phyloP scores from a whole-genome alignment of 2,113 vertebrate species.

The Macroglossus sobrinus region DNA sequence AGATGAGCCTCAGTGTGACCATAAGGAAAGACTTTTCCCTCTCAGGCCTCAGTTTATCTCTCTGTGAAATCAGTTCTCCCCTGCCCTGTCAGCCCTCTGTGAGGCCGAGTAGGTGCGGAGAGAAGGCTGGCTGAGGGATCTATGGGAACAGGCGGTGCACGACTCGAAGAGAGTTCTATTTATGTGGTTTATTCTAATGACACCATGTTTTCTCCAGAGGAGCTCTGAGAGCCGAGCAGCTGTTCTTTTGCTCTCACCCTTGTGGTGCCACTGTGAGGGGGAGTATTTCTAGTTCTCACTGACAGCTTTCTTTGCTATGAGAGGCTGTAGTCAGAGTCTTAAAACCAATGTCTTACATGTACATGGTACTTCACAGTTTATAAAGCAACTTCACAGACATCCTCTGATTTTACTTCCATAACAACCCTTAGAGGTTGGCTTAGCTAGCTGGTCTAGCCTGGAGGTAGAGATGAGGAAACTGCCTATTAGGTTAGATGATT shows the following conservation, averaged over 20 bases:
- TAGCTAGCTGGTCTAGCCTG: no score
- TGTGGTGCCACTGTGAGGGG: background rate
- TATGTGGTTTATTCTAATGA: background rate
- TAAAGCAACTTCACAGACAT: background rate
- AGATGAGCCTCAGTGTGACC: background rate
- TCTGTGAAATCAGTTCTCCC: background rate
- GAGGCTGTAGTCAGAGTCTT: background rate
- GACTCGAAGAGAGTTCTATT: background rate
- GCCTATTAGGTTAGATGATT: background rate
- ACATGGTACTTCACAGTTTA: background rate
- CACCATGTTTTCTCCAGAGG: background rate
- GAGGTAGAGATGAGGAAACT: background rate
- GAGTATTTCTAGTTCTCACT: background rate
- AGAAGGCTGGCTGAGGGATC: background rate
- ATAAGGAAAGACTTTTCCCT: background rate
- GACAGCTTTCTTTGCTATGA: background rate
- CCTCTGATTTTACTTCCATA: background rate
- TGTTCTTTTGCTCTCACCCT: conserved; percentile 30
- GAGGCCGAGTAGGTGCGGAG: background rate
- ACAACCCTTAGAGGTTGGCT: background rate
- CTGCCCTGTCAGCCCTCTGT: background rate
- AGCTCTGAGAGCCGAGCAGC: background rate
- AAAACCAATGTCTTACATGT: background rate
- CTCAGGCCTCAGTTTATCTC: conserved; percentile 3
- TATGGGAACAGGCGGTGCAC: background rate